Evolutionary conservation across 2,888 invertebrate species (phyloP).

Genomic region (Daptonema setosum): DNA sequence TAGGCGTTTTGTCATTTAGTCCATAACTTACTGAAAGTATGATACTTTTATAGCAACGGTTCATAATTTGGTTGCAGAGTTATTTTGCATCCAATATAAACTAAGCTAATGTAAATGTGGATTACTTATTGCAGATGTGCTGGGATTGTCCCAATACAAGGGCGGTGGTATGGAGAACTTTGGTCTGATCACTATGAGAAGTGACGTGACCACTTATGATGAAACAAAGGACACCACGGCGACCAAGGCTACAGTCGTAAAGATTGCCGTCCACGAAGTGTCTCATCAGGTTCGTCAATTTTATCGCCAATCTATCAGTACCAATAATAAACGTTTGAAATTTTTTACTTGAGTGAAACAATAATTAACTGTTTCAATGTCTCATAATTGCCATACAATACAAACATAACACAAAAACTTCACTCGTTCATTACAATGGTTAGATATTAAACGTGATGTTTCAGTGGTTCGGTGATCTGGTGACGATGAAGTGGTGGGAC

Average conservation of each 20-base stretch:
- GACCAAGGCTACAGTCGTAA: not conserved
- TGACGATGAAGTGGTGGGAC: slow-evolving; percentile 17
- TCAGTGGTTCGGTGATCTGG: slow-evolving; percentile 18
- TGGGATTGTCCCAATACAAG: not conserved
- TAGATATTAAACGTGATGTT: not conserved
- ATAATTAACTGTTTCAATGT: too few species aligned
- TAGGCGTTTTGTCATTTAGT: too few species aligned
- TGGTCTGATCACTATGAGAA: not conserved
- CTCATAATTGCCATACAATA: too few species aligned
- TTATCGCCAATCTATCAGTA: too few species aligned
- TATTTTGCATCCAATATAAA: not conserved
- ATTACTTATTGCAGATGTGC: not conserved
- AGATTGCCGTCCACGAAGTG: not conserved
- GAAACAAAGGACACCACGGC: not conserved
- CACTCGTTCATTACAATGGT: not conserved
- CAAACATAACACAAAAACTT: too few species aligned
- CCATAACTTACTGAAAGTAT: too few species aligned
- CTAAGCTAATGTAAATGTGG: not conserved
- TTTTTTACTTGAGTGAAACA: too few species aligned
- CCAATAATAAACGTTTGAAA: too few species aligned
- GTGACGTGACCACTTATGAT: not conserved
- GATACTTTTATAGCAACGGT: too few species aligned
- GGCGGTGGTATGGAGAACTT: not conserved
- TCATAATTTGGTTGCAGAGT: too few species aligned
- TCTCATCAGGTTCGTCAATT: not conserved